Conservation (phyloP, 1,140 invertebrate genomes). For the Diorhabda sublineata region DNA sequence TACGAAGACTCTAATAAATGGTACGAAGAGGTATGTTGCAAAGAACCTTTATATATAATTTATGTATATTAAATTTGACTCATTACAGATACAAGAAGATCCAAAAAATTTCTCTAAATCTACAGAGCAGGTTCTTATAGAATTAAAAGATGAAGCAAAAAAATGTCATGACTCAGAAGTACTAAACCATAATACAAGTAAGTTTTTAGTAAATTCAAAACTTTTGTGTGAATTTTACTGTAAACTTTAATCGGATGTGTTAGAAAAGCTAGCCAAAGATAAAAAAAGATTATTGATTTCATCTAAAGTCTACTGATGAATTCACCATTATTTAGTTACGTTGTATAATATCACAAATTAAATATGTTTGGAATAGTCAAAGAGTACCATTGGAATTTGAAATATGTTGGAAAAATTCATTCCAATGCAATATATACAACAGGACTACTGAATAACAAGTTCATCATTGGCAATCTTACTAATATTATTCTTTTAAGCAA, state of each 20-base stretch:
- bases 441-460: too few species aligned
- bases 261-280: too few species aligned
- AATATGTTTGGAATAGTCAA: too few species aligned
- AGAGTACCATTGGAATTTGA: too few species aligned
- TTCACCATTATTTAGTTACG: too few species aligned
- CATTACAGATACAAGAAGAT: constrained; percentile 18
- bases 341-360: too few species aligned
- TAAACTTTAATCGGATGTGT: constrained; percentile 23
- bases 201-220: constrained; percentile 33
- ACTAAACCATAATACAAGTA: constrained; percentile 54
- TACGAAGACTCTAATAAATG: constrained; percentile 30
- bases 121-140: constrained; percentile 51
- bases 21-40: constrained; percentile 25
- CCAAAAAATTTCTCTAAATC: constrained; percentile 43
- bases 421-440: too few species aligned
- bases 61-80: not conserved
- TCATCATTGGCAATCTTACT: too few species aligned
- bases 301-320: too few species aligned
- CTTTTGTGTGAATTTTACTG: constrained; percentile 14
- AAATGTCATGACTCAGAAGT: constrained; percentile 51
- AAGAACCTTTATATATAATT: constrained; percentile 3
- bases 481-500: too few species aligned
- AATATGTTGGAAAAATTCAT: too few species aligned
- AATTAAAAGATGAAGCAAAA: constrained; percentile 58
- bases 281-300: too few species aligned